Percentiles rank a stretch among this genome's conserved stretches.
These are phyloP conservation scores for Benitochromis conjunctus DNA, from an alignment of 2,113 vertebrate species.

Conservation along the genomic window DNA sequence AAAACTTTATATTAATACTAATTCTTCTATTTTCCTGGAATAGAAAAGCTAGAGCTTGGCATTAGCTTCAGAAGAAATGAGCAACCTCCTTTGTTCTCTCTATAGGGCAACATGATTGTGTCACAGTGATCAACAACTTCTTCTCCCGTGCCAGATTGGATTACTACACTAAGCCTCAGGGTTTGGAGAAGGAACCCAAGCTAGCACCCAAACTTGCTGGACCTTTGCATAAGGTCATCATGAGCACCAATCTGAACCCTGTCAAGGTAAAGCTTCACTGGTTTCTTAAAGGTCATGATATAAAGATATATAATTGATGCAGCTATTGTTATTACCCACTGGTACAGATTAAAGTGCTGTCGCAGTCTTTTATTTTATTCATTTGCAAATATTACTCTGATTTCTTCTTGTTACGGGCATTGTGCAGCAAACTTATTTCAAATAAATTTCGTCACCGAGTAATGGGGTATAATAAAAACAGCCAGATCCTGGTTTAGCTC, in stretches of 20 bases:
- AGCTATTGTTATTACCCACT: not conserved
- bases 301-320: not conserved
- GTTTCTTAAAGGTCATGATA: not conserved
- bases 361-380: not conserved
- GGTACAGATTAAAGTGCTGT: not conserved
- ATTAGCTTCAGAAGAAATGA: not conserved
- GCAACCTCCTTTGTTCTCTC: not conserved
- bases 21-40: not conserved
- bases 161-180: constrained; percentile 93
- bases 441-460: fast-evolving
- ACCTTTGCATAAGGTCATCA: constrained; percentile 94
- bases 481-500: not conserved
- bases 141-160: constrained; percentile 91
- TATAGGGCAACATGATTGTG: constrained; percentile 95
- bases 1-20: not conserved
- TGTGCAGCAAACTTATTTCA: not conserved
- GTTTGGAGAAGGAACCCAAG: constrained; percentile 92
- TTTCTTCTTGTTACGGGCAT: not conserved
- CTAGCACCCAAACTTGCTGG: constrained; percentile 87
- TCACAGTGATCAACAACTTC: constrained; percentile 98
- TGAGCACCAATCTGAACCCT: constrained; percentile 93
- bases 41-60: not conserved
- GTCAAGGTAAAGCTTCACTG: constrained; percentile 80
- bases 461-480: not conserved
- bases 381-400: not conserved